Evolutionary conservation across 2,797 vertebrate species (phyloP), one percentile per base, ranked within the genome.

Genomic region (Muraenolepis orangiensis): DNA sequence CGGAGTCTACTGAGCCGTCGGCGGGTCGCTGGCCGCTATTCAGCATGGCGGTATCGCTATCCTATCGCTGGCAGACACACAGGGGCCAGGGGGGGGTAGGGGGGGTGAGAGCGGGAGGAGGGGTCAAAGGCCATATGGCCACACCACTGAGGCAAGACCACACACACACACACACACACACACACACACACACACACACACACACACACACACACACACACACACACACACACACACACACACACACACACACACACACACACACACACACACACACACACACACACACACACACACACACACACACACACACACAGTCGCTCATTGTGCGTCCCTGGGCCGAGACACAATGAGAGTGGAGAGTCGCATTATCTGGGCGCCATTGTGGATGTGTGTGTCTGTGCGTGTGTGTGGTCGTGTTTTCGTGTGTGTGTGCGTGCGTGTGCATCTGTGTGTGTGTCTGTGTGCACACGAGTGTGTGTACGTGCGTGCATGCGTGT

Each of bases 111-210:
- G 38, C n/a, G 82, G 89, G 84, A 89, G 88, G 64, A 26, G 76
- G 89, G 90, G 90, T 90, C 90, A 91, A 85, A 90, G 87, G 89
- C 89, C 91, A 91, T 89, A 91, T 90, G 89, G 89, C 87, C 90
- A 87, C 84, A 82, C 86, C 83, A 79, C 87, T 73, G 84, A 87
- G 78, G 74, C 82, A 69, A 76, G 82, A 86, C n/a, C 85, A 34
- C 32, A 34, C 32, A 34, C n/a, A 34, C 3, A 34, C 3, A 34
- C 32, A 34, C 3, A 34, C 3, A 34, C 3, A 34, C 3, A 34
- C 3, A 34, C 3, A 34, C 3, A 34, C 3, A 34, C 3, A 34
- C 32, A 34, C 3, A 34, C 3, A 34, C 3, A 34, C 80, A 68
- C 76, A 83, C 84, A 85, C 80, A 77, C 42, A 46, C 87, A 86